phyloP scores from a whole-genome alignment of 2,113 vertebrate genomes.

The Corydoras maculifer region DNA sequence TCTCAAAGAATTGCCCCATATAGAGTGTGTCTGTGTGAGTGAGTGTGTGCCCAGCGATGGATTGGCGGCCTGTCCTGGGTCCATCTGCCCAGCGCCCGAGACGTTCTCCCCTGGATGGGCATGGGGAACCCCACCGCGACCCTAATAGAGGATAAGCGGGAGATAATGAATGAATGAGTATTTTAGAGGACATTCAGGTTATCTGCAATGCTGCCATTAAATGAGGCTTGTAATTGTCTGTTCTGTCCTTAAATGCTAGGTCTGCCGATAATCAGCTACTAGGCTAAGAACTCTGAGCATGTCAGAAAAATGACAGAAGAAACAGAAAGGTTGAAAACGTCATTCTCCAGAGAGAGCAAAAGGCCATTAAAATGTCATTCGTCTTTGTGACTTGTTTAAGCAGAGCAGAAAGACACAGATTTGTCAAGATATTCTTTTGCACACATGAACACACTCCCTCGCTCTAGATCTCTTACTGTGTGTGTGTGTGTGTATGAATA shows the following conservation, averaged over 20 bases:
- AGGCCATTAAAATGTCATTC: slow-evolving; percentile 64
- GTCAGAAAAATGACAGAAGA: slow-evolving; percentile 38
- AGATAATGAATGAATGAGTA: no score
- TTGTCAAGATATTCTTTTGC: slow-evolving; percentile 35
- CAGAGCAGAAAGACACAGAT: slow-evolving; percentile 48
- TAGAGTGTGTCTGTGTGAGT: no score
- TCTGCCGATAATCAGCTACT: slow-evolving; percentile 7
- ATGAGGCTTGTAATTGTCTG: neutral
- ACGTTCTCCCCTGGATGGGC: no score
- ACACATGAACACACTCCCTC: slow-evolving; percentile 15
- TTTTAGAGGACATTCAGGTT: neutral
- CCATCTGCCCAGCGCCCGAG: no score
- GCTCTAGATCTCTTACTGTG: neutral
- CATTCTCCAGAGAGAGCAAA: slow-evolving; percentile 47
- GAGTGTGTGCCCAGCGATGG: no score
- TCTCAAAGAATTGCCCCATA: no score
- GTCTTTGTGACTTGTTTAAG: slow-evolving; percentile 47
- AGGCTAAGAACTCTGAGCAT: slow-evolving; percentile 36
- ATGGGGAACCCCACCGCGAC: no score
- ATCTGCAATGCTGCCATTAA: slow-evolving; percentile 8
- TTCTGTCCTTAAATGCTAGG: neutral
- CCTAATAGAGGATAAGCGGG: no score
- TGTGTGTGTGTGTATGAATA: no score
- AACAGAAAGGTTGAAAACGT: slow-evolving; percentile 46
- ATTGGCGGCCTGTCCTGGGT: no score